Evolutionary conservation across 2,113 vertebrate species (phyloP), one percentile per base, ranked within the genome.

Genomic region (Etheostoma spectabile): DNA sequence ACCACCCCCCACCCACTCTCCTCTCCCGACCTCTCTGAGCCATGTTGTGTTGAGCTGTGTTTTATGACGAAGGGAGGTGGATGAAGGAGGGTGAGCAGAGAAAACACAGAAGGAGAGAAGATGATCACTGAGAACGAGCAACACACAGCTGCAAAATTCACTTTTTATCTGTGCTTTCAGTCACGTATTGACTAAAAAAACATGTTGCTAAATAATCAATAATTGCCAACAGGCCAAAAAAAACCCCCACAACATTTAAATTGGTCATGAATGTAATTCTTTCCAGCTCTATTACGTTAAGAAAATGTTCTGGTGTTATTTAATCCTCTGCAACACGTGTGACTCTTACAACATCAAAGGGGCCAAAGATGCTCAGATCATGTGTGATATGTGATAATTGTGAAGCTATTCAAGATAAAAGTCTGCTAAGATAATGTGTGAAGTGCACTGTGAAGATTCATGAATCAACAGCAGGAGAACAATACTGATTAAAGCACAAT

Each of bases 21-120:
- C 62, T 14, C 60, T 56, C 56, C 10, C 60, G 53, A 79, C 79
- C 82, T 80, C 52, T 87, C 62, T 33, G 75, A 83, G 84, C 55
- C 2, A 65, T 42, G 27, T 51, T 67, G 21, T 22, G 72, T 77
- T 80, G 74, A 65, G 74, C 86, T 85, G 74, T 73, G 51, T 83
- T 90, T 90, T 89, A 90, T 84, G 85, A 82, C 77, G 70, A 56
- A 80, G 63, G 74, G 48, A 55, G 55, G 64, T 22, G 49, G 49
- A 66, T 61, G 72, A 45, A 74, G 78, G 61, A 53, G 83, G 70
- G 46, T 38, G 69, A 77, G 70, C n/a, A 72, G 79, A 74, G 76
- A 85, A 84, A 88, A 83, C 73, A 82, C 77, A 88, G 66, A 38
- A 61, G 56, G 21, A 55, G 48, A 69, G 12, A 74, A 38, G 48